Evolutionary conservation across 1,140 invertebrate species (phyloP).

Genomic region (Agraylea sexmaculata): DNA sequence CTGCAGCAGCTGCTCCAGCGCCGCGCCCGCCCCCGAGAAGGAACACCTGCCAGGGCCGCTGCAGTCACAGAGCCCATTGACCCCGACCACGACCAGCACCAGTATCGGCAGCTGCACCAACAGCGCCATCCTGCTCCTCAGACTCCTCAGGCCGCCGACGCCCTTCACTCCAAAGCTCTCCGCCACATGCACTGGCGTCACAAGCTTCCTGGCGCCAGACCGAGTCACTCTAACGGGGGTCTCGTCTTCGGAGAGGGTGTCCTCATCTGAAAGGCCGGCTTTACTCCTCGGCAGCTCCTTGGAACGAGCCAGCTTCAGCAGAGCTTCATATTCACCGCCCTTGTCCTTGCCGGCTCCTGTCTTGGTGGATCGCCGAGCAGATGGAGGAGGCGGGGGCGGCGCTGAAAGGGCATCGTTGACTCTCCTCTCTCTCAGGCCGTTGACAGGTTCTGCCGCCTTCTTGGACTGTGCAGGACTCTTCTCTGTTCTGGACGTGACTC

Average conservation of each 20-base stretch:
- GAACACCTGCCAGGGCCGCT: slow-evolving; percentile 11
- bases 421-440: background rate
- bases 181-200: too few species aligned
- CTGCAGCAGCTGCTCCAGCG: slow-evolving; percentile 9
- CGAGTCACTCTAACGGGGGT: slow-evolving; percentile 4
- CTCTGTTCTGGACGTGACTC: slow-evolving; percentile 8
- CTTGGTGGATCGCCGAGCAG: slow-evolving; percentile 6
- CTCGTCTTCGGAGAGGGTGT: slow-evolving; percentile 17
- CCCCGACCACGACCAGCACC: slow-evolving; percentile 8
- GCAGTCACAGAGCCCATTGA: slow-evolving; percentile 15
- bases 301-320: slow-evolving; percentile 11
- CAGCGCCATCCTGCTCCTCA: slow-evolving; percentile 1
- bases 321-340: slow-evolving; percentile 9
- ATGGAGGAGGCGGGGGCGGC: background rate
- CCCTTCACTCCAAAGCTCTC: too few species aligned
- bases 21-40: slow-evolving; percentile 13
- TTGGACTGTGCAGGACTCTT: background rate
- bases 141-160: slow-evolving; percentile 5
- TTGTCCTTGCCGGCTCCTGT: slow-evolving; percentile 6
- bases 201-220: slow-evolving; percentile 12
- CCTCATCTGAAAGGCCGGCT: slow-evolving; percentile 9
- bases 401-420: slow-evolving; percentile 1
- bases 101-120: slow-evolving; percentile 6
- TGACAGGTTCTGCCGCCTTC: background rate
- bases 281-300: slow-evolving; percentile 15